These are phyloP conservation scores for Serrognathus titanus DNA, from an alignment of 2,888 invertebrate species.

Conservation along the genomic window DNA sequence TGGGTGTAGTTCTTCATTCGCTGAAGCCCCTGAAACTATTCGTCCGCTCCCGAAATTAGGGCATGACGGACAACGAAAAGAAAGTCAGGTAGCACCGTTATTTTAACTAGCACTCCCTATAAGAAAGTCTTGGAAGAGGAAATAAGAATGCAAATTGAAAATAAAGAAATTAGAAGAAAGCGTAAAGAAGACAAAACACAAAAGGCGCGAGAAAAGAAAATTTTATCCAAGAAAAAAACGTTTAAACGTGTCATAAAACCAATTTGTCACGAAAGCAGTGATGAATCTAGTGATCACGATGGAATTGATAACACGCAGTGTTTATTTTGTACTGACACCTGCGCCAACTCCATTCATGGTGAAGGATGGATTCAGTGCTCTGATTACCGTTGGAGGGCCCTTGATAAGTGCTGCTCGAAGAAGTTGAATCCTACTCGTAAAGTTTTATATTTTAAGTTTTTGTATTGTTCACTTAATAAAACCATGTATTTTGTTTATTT, in stretches of 20 bases:
- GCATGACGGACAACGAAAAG: background rate
- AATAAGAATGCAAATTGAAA: background rate
- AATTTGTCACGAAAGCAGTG: too few relatives aligned
- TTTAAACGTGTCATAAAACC: too few relatives aligned
- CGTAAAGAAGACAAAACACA: too few relatives aligned
- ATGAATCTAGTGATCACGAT: too few relatives aligned
- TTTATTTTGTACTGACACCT: too few relatives aligned
- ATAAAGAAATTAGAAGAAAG: too few relatives aligned
- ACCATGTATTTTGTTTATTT: too few relatives aligned
- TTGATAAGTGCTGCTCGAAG: background rate
- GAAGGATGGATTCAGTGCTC: conserved; percentile 4
- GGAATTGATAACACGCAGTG: too few relatives aligned
- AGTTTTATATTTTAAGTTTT: too few relatives aligned
- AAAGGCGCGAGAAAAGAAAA: too few relatives aligned
- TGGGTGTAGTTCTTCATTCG: background rate
- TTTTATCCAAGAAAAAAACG: too few relatives aligned
- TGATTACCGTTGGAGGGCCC: background rate
- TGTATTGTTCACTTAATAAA: too few relatives aligned
- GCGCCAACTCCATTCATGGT: background rate
- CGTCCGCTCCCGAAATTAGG: background rate
- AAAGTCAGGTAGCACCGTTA: background rate
- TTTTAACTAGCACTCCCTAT: conserved; percentile 1
- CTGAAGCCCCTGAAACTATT: background rate
- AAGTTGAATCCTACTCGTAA: background rate
- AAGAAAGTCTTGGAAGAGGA: conserved; percentile 1